Conservation (phyloP, 2,113 vertebrate genomes). For the Tenebrosternarchus preto region DNA sequence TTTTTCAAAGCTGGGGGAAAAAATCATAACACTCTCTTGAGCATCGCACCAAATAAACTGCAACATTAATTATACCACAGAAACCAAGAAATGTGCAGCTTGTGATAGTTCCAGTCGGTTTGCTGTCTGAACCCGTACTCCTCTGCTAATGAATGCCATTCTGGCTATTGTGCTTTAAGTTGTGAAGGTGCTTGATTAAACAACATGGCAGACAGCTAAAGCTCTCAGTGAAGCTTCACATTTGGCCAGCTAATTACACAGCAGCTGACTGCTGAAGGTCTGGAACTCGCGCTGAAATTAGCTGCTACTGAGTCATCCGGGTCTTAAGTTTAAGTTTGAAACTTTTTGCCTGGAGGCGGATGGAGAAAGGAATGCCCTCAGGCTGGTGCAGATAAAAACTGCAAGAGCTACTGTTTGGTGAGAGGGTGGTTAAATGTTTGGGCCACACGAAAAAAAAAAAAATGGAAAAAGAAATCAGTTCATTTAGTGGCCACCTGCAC, state of each 20-base stretch:
- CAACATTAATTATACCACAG: slow-evolving; percentile 52
- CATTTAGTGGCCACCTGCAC: too few species aligned
- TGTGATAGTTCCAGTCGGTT: slow-evolving; percentile 56
- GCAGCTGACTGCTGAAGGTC: slow-evolving; percentile 68
- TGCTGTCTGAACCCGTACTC: slow-evolving; percentile 45
- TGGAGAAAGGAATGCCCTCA: slow-evolving; percentile 5
- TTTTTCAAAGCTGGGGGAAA: background rate
- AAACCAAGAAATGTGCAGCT: slow-evolving; percentile 47
- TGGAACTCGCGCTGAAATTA: slow-evolving; percentile 67
- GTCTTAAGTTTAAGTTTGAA: slow-evolving; percentile 15
- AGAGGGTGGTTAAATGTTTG: background rate
- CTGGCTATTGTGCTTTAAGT: slow-evolving; percentile 64
- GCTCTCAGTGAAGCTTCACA: slow-evolving; percentile 60
- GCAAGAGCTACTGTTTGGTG: background rate
- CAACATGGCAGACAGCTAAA: slow-evolving; percentile 64
- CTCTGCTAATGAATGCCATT: slow-evolving; percentile 52
- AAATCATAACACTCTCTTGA: slow-evolving; percentile 31
- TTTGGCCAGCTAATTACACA: slow-evolving; percentile 65
- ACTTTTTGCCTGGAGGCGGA: background rate
- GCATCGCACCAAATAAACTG: slow-evolving; percentile 41
- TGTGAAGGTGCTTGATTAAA: slow-evolving; percentile 68
- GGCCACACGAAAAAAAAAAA: too few species aligned
- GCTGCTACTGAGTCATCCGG: slow-evolving; percentile 64
- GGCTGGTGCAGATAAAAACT: slow-evolving; percentile 11
- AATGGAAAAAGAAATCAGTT: too few species aligned